These are phyloP conservation scores for Deroplatys truncata DNA, from an alignment of 2,888 invertebrate species.

Conservation along the genomic window DNA sequence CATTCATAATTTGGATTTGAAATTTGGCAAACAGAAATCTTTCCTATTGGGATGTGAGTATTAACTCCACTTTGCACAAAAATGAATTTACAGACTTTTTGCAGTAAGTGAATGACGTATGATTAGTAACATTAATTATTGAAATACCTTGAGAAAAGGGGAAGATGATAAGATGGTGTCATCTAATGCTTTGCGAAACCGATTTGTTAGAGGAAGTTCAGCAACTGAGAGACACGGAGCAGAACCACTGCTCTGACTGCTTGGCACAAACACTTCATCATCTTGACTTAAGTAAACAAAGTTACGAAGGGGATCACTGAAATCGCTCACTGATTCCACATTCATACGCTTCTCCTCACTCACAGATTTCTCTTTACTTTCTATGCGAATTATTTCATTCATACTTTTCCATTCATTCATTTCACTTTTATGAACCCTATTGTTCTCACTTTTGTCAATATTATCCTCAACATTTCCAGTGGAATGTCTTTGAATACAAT, in stretches of 20 bases:
- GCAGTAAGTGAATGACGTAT: no score
- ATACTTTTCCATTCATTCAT: not conserved
- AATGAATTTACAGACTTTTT: no score
- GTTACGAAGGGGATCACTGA: slow-evolving; percentile 73
- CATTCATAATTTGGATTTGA: no score
- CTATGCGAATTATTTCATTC: not conserved
- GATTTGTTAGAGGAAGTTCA: slow-evolving; percentile 60
- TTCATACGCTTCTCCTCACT: slow-evolving; percentile 27
- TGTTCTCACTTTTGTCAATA: not conserved
- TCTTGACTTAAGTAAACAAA: slow-evolving; percentile 47
- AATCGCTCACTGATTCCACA: slow-evolving; percentile 63
- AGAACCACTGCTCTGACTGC: not conserved
- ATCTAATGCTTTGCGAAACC: slow-evolving; percentile 69
- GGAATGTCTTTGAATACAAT: not conserved
- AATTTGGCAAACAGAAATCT: no score
- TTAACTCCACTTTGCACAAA: no score
- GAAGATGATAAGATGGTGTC: slow-evolving; percentile 77
- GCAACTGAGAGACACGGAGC: slow-evolving; percentile 43
- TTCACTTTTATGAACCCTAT: not conserved
- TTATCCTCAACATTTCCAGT: not conserved
- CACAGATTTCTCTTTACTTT: slow-evolving; percentile 26
- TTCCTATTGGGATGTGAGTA: no score
- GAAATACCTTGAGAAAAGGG: slow-evolving; percentile 64
- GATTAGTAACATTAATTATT: not conserved
- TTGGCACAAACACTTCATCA: slow-evolving; percentile 43